Conservation (phyloP, 1,140 invertebrate species). For the Platyscapa corneri region DNA sequence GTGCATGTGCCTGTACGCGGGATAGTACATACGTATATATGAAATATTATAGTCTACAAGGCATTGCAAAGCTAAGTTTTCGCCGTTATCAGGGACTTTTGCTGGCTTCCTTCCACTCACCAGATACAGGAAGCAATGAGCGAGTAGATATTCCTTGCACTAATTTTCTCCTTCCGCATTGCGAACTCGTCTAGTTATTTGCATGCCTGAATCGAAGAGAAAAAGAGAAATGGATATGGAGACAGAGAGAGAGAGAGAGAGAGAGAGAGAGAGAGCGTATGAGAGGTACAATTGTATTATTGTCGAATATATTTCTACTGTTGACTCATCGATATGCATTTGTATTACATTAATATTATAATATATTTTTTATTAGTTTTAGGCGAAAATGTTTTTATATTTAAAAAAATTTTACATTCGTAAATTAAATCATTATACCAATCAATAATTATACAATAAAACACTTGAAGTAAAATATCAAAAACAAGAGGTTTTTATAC, state of each 20-base stretch:
- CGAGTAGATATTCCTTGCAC: not conserved
- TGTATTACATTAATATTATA: not conserved
- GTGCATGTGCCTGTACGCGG: not conserved
- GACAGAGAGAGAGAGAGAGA: not conserved
- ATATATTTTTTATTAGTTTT: too few species aligned
- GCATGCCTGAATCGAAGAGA: not conserved
- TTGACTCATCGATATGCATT: not conserved
- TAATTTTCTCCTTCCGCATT: slow-evolving; percentile 25
- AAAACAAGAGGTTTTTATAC: too few species aligned
- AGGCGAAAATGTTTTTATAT: too few species aligned
- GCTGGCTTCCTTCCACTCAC: slow-evolving; percentile 20
- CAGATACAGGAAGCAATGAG: slow-evolving; percentile 29
- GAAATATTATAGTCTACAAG: not conserved
- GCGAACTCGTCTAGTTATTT: slow-evolving; percentile 4
- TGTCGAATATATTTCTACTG: not conserved
- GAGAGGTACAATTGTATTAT: not conserved
- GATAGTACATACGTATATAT: not conserved
- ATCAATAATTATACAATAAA: too few species aligned
- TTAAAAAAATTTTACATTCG: too few species aligned
- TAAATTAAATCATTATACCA: too few species aligned
- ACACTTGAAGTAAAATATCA: too few species aligned
- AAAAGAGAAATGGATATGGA: not conserved
- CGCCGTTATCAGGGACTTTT: slow-evolving; percentile 31
- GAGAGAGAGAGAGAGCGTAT: not conserved
- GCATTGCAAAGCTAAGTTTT: slow-evolving; percentile 20